Percentiles rank a stretch among this genome's conserved stretches.
These are phyloP conservation scores for Peromyscus attwateri DNA, from an alignment of 2,797 vertebrate species.

Conservation along the genomic window DNA sequence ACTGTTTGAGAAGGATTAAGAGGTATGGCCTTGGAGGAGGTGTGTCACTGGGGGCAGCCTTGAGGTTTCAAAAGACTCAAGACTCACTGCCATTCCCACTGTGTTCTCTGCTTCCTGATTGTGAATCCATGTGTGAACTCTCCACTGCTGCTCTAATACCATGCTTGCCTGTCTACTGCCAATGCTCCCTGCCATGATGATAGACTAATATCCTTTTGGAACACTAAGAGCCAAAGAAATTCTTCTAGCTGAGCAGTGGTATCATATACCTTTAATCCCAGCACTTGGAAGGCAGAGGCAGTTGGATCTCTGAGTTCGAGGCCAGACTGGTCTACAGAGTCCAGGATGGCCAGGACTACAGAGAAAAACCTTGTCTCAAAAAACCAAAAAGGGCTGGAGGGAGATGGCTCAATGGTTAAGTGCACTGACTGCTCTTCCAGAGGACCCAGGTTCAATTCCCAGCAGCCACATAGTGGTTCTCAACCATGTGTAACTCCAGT, in stretches of 20 bases:
- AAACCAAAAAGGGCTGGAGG: neutral
- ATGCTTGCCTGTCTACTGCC: neutral
- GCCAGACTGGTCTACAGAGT: neutral
- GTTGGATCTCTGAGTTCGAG: neutral
- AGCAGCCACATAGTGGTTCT: too few species aligned
- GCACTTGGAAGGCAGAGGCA: neutral
- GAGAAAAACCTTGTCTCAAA: neutral
- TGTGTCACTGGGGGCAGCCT: neutral
- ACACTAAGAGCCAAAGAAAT: neutral
- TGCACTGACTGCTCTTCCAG: too few species aligned
- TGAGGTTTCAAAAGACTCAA: neutral
- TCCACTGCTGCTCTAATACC: neutral
- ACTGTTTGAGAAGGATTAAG: neutral
- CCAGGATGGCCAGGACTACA: neutral
- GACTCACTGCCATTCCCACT: neutral
- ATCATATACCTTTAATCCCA: neutral
- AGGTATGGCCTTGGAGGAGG: neutral
- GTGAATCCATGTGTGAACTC: neutral
- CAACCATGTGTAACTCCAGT: too few species aligned
- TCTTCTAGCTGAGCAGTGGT: neutral
- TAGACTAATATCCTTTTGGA: neutral
- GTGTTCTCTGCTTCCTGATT: neutral
- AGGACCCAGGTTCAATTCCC: too few species aligned
- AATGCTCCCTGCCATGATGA: neutral
- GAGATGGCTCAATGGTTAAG: too few species aligned